A percentile compares a stretch with the other conserved stretches of the same genome.
phyloP scores from a whole-genome alignment of 37 sponge, comb jelly and placozoan genomes.

The Diacarnus erythraeanus region DNA sequence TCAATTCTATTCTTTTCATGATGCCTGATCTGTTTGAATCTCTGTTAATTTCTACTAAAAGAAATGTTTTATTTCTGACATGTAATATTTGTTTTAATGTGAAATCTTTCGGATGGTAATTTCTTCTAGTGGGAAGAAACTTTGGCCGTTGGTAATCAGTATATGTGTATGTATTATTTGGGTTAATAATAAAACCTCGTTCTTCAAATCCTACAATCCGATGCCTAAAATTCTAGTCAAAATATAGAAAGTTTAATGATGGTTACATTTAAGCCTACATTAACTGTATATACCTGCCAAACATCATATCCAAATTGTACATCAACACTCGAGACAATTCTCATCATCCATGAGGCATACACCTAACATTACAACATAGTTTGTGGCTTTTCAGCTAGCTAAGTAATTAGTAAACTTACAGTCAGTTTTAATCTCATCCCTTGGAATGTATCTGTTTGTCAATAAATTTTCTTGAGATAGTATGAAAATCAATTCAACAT shows the following conservation, averaged over 20 bases:
- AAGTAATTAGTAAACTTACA: too few species aligned
- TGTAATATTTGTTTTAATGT: too few species aligned
- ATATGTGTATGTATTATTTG: too few species aligned
- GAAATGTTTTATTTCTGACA: background rate
- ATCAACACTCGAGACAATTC: background rate
- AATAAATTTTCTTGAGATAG: slow-evolving; percentile 3
- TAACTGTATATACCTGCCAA: slow-evolving; percentile 38
- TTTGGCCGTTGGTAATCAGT: too few species aligned
- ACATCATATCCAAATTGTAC: slow-evolving; percentile 14
- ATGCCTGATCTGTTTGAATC: background rate
- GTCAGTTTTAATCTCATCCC: slow-evolving; percentile 38
- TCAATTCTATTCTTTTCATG: background rate
- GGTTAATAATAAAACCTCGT: background rate
- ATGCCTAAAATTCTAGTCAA: slow-evolving; percentile 30
- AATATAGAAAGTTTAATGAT: too few species aligned
- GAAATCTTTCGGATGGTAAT: too few species aligned
- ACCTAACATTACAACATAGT: too few species aligned
- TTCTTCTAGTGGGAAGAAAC: too few species aligned
- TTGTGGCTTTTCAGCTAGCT: too few species aligned
- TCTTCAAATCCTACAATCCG: slow-evolving; percentile 37
- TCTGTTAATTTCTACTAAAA: background rate
- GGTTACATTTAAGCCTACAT: too few species aligned
- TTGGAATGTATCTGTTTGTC: slow-evolving; percentile 41
- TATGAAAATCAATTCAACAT: background rate
- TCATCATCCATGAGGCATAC: slow-evolving; percentile 44